Percentiles rank a stretch among this genome's conserved stretches.
Conservation (phyloP, 2,113 vertebrate species). For the Tor tambroides region DNA sequence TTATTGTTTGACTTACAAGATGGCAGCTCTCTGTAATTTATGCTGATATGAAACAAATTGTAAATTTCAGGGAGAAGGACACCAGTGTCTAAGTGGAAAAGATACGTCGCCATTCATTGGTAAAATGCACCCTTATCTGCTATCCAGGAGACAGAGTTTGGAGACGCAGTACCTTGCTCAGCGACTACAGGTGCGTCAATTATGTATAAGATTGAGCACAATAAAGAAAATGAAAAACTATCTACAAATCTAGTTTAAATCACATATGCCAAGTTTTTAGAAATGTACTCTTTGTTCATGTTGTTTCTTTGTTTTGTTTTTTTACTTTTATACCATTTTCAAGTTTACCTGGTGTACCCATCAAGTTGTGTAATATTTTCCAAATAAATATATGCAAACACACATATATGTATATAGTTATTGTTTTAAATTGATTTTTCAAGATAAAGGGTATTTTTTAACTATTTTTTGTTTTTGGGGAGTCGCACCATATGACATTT, state of each 20-base stretch:
- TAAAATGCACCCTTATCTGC: slow-evolving; percentile 75
- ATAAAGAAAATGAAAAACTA: neutral
- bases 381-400: neutral
- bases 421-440: neutral
- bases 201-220: neutral
- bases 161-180: slow-evolving; percentile 92
- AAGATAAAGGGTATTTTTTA: too few species aligned
- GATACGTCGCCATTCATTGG: slow-evolving; percentile 76
- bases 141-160: slow-evolving; percentile 87
- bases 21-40: neutral
- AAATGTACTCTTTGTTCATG: too few species aligned
- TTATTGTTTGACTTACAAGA: neutral
- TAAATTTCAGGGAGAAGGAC: slow-evolving; percentile 79
- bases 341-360: neutral
- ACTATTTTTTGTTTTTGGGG: neutral
- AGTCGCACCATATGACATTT: neutral
- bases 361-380: neutral
- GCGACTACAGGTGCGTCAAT: slow-evolving; percentile 50
- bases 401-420: neutral
- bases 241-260: too few species aligned
- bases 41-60: neutral
- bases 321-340: neutral
- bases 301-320: too few species aligned
- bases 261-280: too few species aligned
- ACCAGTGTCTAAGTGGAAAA: slow-evolving; percentile 79